Evolutionary conservation across 2,888 invertebrate genomes (phyloP), one percentile per base, ranked within the genome.

Genomic region (Nymphalis c-album): DNA sequence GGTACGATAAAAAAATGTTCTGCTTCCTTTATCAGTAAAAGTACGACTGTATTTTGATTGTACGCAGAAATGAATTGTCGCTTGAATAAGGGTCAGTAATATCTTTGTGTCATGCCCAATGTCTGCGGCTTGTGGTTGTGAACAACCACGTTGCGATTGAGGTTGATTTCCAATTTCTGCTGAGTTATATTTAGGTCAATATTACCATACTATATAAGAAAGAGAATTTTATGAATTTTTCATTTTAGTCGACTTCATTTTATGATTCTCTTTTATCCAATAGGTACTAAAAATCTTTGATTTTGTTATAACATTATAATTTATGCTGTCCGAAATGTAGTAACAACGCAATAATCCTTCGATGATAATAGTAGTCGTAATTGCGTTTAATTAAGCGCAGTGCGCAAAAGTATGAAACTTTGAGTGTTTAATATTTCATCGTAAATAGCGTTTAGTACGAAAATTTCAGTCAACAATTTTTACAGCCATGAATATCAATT

Each of bases 371-470:
- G 10, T 40, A 40, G 13, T 51, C 18, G 46, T 58, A 64, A 57
- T 68, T 60, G 51, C 40, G 45, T 48, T 61, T 61, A 62, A 61
- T 62, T 60, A 60, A 60, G 63, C 48, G 57, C 59, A 66, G 31
- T 63, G 63, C 50, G 63, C 60, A 50, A 66, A 60, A 63, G 50
- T 69, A 35, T n/a, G 60, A 55, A 60, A 63, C 60, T 70, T 67
- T 61, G 58, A 69, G 48, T 60, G 45, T 46, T 61, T 59, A 61
- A 53, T 48, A 53, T 67, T 67, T 64, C 59, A 67, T 60, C 77
- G 78, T 74, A 73, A 69, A 76, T 76, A 76, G 70, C 72, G 76
- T 68, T 73, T 75, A 75, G 74, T 70, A 72, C 66, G 70, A 68
- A 73, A 74, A 71, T 70, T 69, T 55, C 62, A 59, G 67, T 60